Evolutionary conservation across 2,797 vertebrate genomes (phyloP), one percentile per base, ranked within the genome.

Genomic region (Xenops minutus): DNA sequence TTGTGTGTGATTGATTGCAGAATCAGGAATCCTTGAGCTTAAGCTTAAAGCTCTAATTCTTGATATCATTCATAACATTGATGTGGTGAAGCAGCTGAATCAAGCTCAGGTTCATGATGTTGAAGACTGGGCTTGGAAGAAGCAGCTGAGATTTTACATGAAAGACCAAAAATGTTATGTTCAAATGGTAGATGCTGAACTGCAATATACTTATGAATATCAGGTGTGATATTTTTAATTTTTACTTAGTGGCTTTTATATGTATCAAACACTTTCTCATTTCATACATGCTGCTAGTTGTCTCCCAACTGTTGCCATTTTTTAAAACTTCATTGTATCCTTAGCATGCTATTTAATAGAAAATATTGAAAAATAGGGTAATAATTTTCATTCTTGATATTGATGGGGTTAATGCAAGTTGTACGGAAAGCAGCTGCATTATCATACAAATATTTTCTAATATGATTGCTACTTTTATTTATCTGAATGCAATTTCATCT

Each of bases 21-120:
- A 99, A 85, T 98, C 98, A 15, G 98, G 97, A 72, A 97, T 99
- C 88, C 97, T 99, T 86, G 99, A 99, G 90, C 96, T 99, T 92
- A 99, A 99, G 93, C 98, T 99, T 87, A 99, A 99, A 97, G 98
- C 99, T 56, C 97, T 99, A 85, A 99, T 99, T 96, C 98, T 99
- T 96, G 99, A 99, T 88, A 98, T 99, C 72, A 99, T 99, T 97
- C 99, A 99, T 97, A 99, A 99, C 96, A 99, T 99, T 95, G 98
- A 99, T 91, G 98, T 99, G 83, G 98, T 99, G 92, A 99, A 98
- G 95, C 98, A 99, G 67, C 97, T 99, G 62, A 98, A 96, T 75
- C 97, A 98, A 88, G 97, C 98, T 52, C 98, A 98, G 43, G 97
- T 99, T 79, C 97, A 94, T 86, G 98, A 72, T 87, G 85, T 83